Evolutionary conservation across 2,113 vertebrate species (phyloP).

Genomic region (Petrocephalus microphthalmus): DNA sequence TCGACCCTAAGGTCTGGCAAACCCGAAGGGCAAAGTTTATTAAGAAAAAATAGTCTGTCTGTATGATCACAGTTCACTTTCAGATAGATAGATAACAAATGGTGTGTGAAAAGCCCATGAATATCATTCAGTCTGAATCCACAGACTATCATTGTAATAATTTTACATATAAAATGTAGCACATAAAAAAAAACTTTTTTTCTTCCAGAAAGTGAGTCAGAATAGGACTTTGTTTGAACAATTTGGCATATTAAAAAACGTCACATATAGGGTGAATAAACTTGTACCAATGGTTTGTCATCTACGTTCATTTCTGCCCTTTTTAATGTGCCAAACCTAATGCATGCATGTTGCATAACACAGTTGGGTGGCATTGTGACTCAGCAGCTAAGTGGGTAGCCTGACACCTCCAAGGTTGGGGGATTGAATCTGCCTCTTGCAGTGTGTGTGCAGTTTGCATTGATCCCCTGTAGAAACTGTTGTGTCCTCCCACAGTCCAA

Average conservation of each 20-base stretch:
- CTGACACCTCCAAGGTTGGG: background rate
- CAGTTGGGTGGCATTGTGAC: background rate
- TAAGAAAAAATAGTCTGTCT: background rate
- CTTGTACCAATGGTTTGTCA: background rate
- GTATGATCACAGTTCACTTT: background rate
- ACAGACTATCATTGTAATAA: background rate
- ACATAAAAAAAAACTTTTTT: background rate
- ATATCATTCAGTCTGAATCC: background rate
- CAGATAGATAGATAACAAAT: background rate
- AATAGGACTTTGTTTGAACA: background rate
- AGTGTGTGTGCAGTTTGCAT: background rate
- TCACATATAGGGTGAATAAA: background rate
- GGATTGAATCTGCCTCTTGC: background rate
- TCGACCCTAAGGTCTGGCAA: background rate
- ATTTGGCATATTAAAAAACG: background rate
- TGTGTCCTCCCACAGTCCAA: background rate
- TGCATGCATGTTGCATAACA: background rate
- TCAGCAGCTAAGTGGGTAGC: background rate
- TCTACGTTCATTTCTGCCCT: background rate
- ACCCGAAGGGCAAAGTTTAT: background rate
- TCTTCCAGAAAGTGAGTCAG: background rate
- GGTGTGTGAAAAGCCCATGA: constrained; percentile 6
- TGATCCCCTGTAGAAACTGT: background rate
- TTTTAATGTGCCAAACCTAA: background rate
- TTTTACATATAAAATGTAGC: background rate